Evolutionary conservation across 2,888 invertebrate species (phyloP).

Genomic region (Saturnia japonica): DNA sequence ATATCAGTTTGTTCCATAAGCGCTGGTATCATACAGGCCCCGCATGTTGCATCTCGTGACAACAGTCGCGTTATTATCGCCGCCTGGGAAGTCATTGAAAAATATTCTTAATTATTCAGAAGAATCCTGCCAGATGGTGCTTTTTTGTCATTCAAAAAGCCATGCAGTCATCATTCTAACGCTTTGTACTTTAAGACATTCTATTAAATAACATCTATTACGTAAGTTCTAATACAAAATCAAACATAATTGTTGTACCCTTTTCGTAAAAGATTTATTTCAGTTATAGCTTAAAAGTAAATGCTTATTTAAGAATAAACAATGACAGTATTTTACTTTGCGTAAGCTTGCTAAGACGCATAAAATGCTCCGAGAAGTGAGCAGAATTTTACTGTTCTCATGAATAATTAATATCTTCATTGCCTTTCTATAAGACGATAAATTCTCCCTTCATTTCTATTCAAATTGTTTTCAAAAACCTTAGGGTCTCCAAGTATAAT

Average conservation of each 20-base stretch:
- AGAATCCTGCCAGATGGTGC: too few relatives aligned
- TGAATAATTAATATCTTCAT: background rate
- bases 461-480: conserved; percentile 31
- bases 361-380: background rate
- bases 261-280: background rate
- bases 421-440: background rate
- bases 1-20: conserved; percentile 44
- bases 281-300: too few relatives aligned
- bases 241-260: background rate
- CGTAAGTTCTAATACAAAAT: background rate
- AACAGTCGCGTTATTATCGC: conserved; percentile 58
- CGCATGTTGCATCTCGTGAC: conserved; percentile 50
- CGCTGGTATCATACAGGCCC: conserved; percentile 49
- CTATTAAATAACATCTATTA: background rate
- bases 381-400: background rate
- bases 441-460: background rate
- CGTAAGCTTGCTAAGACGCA: background rate
- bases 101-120: background rate
- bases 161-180: too few relatives aligned
- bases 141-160: background rate
- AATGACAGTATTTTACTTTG: background rate
- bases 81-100: conserved; percentile 42
- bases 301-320: background rate
- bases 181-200: too few relatives aligned
- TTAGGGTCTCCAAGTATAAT: conserved; percentile 63